These are phyloP conservation scores for Myripristis murdjan DNA, from an alignment of 2,797 vertebrate species.

Conservation along the genomic window DNA sequence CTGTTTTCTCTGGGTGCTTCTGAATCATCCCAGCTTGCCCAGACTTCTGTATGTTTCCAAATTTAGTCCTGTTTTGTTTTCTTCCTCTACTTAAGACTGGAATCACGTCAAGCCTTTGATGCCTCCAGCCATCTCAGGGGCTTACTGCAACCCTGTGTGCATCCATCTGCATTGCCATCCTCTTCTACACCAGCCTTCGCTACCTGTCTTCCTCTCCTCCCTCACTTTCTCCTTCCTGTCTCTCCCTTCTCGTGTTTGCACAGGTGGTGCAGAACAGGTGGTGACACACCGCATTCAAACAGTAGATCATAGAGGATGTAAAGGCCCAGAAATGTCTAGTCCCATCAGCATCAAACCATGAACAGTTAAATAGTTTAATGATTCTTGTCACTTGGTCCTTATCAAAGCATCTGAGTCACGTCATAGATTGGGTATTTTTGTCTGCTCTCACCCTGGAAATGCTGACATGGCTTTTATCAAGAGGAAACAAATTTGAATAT, in stretches of 20 bases:
- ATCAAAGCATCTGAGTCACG: neutral
- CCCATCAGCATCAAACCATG: neutral
- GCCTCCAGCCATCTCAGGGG: conserved; percentile 61
- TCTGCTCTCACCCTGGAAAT: too few relatives aligned
- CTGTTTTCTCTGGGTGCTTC: conserved; percentile 33
- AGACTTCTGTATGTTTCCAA: conserved; percentile 59
- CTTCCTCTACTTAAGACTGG: conserved; percentile 37
- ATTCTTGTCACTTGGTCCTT: neutral
- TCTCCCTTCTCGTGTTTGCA: conserved; percentile 7
- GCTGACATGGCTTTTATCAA: neutral
- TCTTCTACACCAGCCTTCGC: conserved; percentile 18
- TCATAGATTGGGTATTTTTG: neutral
- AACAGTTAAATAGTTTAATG: neutral
- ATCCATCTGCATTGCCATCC: conserved; percentile 62
- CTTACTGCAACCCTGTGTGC: conserved; percentile 47
- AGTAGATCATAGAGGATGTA: neutral
- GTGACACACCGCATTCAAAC: conserved; percentile 6
- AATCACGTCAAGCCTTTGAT: conserved; percentile 48
- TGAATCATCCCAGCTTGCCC: conserved; percentile 70
- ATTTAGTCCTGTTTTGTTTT: conserved; percentile 70
- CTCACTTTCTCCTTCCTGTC: conserved; percentile 3
- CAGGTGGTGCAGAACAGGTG: conserved; percentile 28
- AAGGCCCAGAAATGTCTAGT: neutral
- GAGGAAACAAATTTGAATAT: neutral
- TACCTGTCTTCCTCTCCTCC: neutral